Conservation (phyloP, 1,140 invertebrate genomes). For the Drosophila oshimai region DNA sequence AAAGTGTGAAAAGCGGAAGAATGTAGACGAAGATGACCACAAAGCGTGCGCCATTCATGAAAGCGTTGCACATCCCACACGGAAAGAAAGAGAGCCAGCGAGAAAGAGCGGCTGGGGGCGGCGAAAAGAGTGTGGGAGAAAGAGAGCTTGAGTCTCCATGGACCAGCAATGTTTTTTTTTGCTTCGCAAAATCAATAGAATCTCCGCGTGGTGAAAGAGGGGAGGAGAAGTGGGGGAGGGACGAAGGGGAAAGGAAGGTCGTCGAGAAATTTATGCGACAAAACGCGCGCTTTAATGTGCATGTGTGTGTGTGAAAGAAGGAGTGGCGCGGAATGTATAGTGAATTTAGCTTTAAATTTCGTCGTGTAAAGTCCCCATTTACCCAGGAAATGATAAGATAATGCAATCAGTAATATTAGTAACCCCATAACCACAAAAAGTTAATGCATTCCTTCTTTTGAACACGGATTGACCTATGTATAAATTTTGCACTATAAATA, state of each 20-base stretch:
- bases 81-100: constrained; percentile 8
- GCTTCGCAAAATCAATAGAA: constrained; percentile 29
- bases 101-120: neutral
- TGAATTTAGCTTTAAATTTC: constrained; percentile 12
- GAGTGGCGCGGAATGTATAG: neutral
- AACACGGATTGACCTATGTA: too few species aligned
- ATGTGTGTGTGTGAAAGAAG: neutral
- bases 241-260: constrained; percentile 40
- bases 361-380: constrained; percentile 2
- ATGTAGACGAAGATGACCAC: constrained; percentile 44
- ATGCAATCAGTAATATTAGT: neutral
- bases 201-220: neutral
- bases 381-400: neutral
- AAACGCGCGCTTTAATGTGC: constrained; percentile 19
- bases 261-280: constrained; percentile 36
- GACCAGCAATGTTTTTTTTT: constrained; percentile 1
- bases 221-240: constrained; percentile 1
- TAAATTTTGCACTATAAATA: too few species aligned
- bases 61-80: constrained; percentile 48
- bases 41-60: constrained; percentile 65
- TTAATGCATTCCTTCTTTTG: neutral
- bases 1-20: constrained; percentile 41
- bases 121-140: neutral
- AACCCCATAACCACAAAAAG: neutral
- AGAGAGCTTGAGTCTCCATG: neutral